A percentile compares a stretch with the other conserved stretches of the same genome.
Evolutionary conservation across 2,888 invertebrate species (phyloP).

Genomic region (Linnaemya tessellans): DNA sequence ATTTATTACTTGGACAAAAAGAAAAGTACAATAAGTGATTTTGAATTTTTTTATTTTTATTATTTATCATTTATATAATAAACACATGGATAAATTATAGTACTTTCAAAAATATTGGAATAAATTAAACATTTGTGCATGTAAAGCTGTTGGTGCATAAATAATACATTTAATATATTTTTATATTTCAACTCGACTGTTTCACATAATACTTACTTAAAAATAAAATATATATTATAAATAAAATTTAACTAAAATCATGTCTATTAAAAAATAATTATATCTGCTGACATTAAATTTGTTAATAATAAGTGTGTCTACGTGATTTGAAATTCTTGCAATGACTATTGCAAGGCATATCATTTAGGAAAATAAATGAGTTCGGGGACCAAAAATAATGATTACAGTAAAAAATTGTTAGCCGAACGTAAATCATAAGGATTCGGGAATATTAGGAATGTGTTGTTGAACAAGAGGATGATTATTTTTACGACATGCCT

Average conservation of each 20-base stretch:
- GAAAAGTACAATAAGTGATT: constrained; percentile 28
- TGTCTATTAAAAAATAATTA: constrained; percentile 17
- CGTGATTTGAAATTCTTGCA: too few relatives aligned
- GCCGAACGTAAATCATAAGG: too few relatives aligned
- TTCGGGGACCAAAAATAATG: too few relatives aligned
- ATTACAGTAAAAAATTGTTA: too few relatives aligned
- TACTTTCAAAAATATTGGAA: constrained; percentile 34
- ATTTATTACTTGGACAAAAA: not conserved
- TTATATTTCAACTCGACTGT: not conserved
- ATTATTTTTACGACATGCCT: too few relatives aligned
- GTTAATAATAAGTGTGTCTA: not conserved
- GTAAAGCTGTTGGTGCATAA: constrained; percentile 65
- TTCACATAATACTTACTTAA: constrained; percentile 29
- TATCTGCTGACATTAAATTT: constrained; percentile 32
- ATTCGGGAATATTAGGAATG: too few relatives aligned
- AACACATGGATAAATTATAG: constrained; percentile 26
- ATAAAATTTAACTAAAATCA: constrained; percentile 50
- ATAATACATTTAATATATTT: constrained; percentile 50
- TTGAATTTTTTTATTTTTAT: constrained; percentile 1
- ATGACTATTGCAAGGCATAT: too few relatives aligned
- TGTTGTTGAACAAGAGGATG: too few relatives aligned
- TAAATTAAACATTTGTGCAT: constrained; percentile 54
- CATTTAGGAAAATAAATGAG: too few relatives aligned
- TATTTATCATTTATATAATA: constrained; percentile 32
- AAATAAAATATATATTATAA: constrained; percentile 26